Percentiles rank a stretch among this genome's conserved stretches.
These are phyloP conservation scores for Dermatophagoides farinae DNA, from an alignment of 1,140 invertebrate genomes.

Conservation along the genomic window DNA sequence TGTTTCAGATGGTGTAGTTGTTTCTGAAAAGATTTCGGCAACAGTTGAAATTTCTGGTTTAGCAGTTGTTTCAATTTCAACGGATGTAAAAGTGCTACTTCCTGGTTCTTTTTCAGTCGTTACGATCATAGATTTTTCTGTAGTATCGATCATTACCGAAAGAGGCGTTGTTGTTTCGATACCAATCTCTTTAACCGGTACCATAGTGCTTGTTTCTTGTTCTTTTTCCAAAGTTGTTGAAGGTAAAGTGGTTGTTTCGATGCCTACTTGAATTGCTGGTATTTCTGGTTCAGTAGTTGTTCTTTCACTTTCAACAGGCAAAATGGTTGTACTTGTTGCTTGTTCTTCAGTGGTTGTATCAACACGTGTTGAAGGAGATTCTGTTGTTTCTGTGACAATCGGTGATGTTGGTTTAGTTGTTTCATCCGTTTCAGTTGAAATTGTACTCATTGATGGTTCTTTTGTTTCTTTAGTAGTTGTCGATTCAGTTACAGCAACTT, in stretches of 20 bases:
- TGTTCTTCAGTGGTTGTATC: no score
- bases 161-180: background rate
- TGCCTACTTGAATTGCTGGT: no score
- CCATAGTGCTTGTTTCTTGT: background rate
- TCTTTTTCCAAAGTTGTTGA: background rate
- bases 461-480: background rate
- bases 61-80: no score
- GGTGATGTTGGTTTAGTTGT: background rate
- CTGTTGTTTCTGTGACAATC: no score
- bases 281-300: background rate
- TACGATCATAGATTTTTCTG: background rate
- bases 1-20: background rate
- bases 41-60: background rate
- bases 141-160: background rate
- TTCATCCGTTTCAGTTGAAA: constrained; percentile 6
- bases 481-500: no score
- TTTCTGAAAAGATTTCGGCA: constrained; percentile 6
- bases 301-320: background rate
- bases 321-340: background rate
- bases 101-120: no score
- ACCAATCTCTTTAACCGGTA: background rate
- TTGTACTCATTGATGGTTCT: background rate
- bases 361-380: no score
- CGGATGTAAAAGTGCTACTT: no score
- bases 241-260: background rate